A percentile compares a stretch with the other conserved stretches of the same genome.
These are phyloP conservation scores for Ochropleura leucogaster DNA, from an alignment of 2,888 invertebrate species.

Conservation along the genomic window DNA sequence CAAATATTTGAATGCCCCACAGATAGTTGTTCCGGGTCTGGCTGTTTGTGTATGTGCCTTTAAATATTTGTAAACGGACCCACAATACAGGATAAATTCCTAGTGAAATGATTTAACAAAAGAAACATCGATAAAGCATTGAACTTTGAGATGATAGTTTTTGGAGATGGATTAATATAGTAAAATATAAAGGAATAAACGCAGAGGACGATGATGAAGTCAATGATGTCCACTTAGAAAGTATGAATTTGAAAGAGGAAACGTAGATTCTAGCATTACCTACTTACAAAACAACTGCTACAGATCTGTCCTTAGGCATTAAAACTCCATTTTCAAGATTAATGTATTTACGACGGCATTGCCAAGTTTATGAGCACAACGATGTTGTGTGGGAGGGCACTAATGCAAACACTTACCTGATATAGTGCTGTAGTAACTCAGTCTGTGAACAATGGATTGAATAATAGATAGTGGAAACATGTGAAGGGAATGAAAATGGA, in stretches of 20 bases:
- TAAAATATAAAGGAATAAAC: background rate
- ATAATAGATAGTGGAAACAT: slow-evolving; percentile 34
- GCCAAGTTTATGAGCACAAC: slow-evolving; percentile 84
- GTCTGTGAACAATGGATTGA: slow-evolving; percentile 42
- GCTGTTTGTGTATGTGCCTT: too few relatives aligned
- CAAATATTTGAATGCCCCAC: too few relatives aligned
- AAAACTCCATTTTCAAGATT: slow-evolving; percentile 76
- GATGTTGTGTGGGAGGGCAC: slow-evolving; percentile 74
- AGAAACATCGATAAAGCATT: too few relatives aligned
- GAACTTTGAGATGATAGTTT: background rate
- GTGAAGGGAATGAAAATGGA: slow-evolving; percentile 4
- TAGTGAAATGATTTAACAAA: too few relatives aligned
- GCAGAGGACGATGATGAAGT: background rate
- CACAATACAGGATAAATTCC: too few relatives aligned
- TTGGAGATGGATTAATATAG: background rate
- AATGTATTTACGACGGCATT: slow-evolving; percentile 78
- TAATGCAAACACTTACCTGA: slow-evolving; percentile 67
- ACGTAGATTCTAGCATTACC: background rate
- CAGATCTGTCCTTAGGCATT: slow-evolving; percentile 69
- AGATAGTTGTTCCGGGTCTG: too few relatives aligned
- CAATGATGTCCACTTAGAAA: background rate
- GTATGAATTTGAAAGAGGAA: background rate
- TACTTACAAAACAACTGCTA: slow-evolving; percentile 7
- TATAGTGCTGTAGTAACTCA: slow-evolving; percentile 58
- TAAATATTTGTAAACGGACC: too few relatives aligned